Percentiles rank a stretch among this genome's conserved stretches.
Conservation (phyloP, 2,888 invertebrate genomes). For the Muschampia staudingeri region DNA sequence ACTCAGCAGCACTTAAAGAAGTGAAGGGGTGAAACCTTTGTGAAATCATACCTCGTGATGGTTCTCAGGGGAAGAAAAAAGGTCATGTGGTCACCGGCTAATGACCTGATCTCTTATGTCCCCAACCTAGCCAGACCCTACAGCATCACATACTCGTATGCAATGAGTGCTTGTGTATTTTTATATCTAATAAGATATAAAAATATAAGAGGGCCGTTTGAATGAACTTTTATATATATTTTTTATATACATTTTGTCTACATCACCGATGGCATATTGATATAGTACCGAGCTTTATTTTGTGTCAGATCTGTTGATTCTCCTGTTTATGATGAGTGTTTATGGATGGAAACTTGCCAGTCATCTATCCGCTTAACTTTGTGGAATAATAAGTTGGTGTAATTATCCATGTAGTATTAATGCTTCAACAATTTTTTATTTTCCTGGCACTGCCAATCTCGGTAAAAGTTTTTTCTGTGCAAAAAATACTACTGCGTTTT, state of each 20-base stretch:
- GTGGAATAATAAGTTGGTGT: neutral
- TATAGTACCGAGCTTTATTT: no score
- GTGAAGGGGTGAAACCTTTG: conserved; percentile 33
- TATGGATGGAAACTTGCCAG: no score
- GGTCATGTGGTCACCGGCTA: conserved; percentile 33
- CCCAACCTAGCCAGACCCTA: neutral
- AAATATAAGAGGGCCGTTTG: no score
- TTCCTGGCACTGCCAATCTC: conserved; percentile 33
- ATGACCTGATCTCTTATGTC: conserved; percentile 37
- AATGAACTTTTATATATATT: no score
- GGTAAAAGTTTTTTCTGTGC: conserved; percentile 39
- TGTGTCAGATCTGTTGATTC: no score
- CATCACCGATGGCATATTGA: no score
- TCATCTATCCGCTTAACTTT: no score
- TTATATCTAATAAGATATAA: neutral
- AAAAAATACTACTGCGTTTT: conserved; percentile 12
- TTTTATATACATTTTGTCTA: no score
- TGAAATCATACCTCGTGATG: conserved; percentile 28
- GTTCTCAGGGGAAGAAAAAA: conserved; percentile 35
- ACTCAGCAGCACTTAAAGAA: conserved; percentile 31
- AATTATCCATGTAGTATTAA: neutral
- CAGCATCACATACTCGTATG: neutral
- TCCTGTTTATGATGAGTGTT: no score
- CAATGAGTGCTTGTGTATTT: neutral
- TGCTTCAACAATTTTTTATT: neutral